Evolutionary conservation across 53 echinoderm and acorn worm species (phyloP), one percentile per base, ranked within the genome.

Genomic region (Mesocentrotus franciscanus): DNA sequence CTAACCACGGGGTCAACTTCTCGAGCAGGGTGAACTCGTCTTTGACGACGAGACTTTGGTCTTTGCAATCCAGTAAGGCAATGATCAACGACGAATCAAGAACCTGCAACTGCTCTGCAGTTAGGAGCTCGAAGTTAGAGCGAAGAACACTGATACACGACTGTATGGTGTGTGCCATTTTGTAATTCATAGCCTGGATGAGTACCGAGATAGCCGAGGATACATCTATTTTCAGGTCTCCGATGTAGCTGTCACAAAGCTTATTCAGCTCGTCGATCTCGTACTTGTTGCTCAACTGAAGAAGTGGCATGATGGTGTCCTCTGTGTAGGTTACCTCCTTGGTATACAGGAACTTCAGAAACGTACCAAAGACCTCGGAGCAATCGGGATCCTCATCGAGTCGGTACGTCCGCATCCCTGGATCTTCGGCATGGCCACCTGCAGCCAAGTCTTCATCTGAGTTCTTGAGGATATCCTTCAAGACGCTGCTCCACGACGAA

Each of bases 261-360:
- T 95, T 89, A 8, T 17, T 57, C 55, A 97, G 90, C 27, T 96
- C 96, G 11, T 14, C 17, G 22, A 97, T 92, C 89, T 91, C 49
- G 60, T 97, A 97, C 93, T 97, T 97, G 56, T 97, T 92, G 36
- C 96, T 96, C 66, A 97, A 79, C 68, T 58, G 60, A 90, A 96
- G 35, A 1, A 97, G 85, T 24, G 96, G 94, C 58, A 85, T 85
- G 49, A 96, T 92, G 49, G 36, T 97, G 81, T 95, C 95, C 18
- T 95, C 79, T 15, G 92, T 58, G 83, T 96, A 34, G 32, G 70
- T 56, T 32, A 97, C 39, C 32, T 92, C 61, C 59, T 96, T 92
- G 1, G 85, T 97, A 89, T 97, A 96, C 60, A 97, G 34, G 96
- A 97, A 97, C 34, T 91, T 76, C 72, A 97, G 64, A 66, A 97